phyloP scores from a whole-genome alignment of 2,888 invertebrate species.

The Ischnura elegans region DNA sequence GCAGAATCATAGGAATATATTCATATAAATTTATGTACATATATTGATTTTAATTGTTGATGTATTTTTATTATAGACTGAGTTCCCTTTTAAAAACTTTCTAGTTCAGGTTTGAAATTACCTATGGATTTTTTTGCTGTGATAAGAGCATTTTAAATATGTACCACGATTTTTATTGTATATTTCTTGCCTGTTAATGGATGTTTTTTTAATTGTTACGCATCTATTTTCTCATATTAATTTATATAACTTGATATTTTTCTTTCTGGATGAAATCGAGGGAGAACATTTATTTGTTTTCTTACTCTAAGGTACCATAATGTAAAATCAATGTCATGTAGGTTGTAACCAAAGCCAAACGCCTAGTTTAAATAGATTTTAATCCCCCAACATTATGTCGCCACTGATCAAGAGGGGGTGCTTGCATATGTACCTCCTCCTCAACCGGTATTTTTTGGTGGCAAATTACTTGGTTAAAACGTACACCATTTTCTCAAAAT shows the following conservation, averaged over 20 bases:
- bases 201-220: not conserved
- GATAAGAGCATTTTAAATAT: constrained; percentile 56
- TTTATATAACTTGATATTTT: not conserved
- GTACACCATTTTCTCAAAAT: too few species aligned
- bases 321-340: constrained; percentile 26
- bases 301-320: not conserved
- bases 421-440: too few species aligned
- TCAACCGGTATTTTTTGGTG: too few species aligned
- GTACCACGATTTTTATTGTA: not conserved
- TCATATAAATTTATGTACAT: constrained; percentile 23
- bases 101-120: constrained; percentile 20
- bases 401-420: too few species aligned
- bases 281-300: not conserved
- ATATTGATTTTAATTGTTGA: constrained; percentile 38
- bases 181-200: not conserved
- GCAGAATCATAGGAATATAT: constrained; percentile 29
- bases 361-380: constrained; percentile 1
- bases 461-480: too few species aligned
- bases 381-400: not conserved
- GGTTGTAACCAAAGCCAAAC: constrained; percentile 26
- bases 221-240: not conserved
- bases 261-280: not conserved
- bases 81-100: constrained; percentile 49
- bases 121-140: constrained; percentile 45
- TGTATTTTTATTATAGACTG: constrained; percentile 57